These are phyloP conservation scores for Pseudopleuronectes americanus DNA, from an alignment of 2,797 vertebrate genomes.

Conservation along the genomic window DNA sequence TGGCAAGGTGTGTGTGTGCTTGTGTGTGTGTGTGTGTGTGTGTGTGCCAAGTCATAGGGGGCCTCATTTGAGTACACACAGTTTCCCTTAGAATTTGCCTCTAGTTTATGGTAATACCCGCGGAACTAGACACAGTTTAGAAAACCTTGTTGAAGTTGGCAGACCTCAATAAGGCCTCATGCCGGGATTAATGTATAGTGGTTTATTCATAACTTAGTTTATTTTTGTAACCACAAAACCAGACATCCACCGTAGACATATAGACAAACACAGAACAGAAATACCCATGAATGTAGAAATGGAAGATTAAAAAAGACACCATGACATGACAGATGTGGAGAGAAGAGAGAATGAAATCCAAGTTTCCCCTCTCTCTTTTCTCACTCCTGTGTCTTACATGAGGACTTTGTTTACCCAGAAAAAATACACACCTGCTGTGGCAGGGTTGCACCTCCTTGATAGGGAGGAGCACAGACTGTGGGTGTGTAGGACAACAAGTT, in stretches of 20 bases:
- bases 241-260: conserved; percentile 62
- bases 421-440: conserved; percentile 16
- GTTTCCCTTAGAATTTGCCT: conserved; percentile 49
- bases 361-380: conserved; percentile 8
- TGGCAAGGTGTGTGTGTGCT: conserved; percentile 8
- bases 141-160: conserved; percentile 63
- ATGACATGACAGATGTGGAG: conserved; percentile 24
- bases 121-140: conserved; percentile 50
- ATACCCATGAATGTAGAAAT: conserved; percentile 49
- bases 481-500: conserved; percentile 16
- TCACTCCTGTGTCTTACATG: conserved; percentile 6
- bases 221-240: conserved; percentile 52
- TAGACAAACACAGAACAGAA: conserved; percentile 66
- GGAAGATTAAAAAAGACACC: conserved; percentile 20
- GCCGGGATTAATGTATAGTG: conserved; percentile 58
- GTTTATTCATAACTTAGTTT: conserved; percentile 52
- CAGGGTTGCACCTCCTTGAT: conserved; percentile 37
- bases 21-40: neutral
- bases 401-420: conserved; percentile 38
- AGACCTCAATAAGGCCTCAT: conserved; percentile 47
- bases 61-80: conserved; percentile 47
- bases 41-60: conserved; percentile 4
- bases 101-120: conserved; percentile 42
- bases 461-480: conserved; percentile 11
- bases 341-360: too few relatives aligned